Evolutionary conservation across 2,888 invertebrate genomes (phyloP), one percentile per base, ranked within the genome.

Genomic region (Hemicrepidius hirtus): DNA sequence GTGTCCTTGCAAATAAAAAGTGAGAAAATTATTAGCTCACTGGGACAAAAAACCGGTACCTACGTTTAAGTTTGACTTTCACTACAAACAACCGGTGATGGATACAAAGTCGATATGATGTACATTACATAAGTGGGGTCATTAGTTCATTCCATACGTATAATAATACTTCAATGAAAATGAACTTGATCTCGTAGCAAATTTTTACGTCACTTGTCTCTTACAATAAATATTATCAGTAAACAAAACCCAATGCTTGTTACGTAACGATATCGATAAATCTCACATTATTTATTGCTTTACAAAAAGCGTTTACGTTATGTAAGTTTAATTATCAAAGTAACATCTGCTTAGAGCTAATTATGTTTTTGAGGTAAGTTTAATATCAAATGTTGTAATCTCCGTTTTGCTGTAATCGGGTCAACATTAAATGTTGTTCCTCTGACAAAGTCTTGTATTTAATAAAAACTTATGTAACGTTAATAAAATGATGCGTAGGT

Each of bases 101-200:
- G 67, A 57, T 67, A 16, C 49, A 46, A 18, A 53, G 53, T 13
- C 53, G 53, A 21, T 28, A 32, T 28, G 28, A n/a, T 53, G 49
- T 59, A 50, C 20, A 18, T 66, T 71, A 65, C 59, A 28, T 50
- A 65, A 71, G 4, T 44, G 28, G 16, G 21, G 37, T 53, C 32
- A 68, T 71, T 21, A 24, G 53, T 28, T 53, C 53, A 53, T 21
- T 50, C n/a, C 53, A 44, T 68, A 62, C 65, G 71, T 65, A 28
- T 28, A 24, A 16, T 16, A 53, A 37, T 46, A 59, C 59, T 53
- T 65, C 44, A 60, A 71, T 50, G 66, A 62, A 71, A 71, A 65
- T 66, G 66, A 71, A 71, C 71, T 71, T 71, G 71, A 71, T 44
- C 71, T 24, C 24, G 5, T 24, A 24, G 40, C 18, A 32, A 57